Evolutionary conservation across 2,797 vertebrate genomes (phyloP), one percentile per base, ranked within the genome.

Genomic region (Pitangus sulphuratus): DNA sequence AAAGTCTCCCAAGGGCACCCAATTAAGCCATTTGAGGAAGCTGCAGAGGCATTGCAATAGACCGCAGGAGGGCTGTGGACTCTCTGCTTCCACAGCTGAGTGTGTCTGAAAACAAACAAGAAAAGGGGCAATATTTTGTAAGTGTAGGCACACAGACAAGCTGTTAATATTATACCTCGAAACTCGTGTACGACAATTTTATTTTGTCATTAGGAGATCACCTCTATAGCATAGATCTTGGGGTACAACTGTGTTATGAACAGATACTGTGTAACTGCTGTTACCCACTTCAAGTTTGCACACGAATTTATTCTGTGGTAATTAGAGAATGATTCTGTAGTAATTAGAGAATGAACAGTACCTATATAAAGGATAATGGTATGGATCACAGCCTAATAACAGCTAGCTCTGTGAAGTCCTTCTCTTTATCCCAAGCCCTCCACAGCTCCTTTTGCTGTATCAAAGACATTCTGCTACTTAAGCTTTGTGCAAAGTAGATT

Each of bases 21-120:
- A 66, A 92, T 89, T 62, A 92, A 93, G 47, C 51, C 47, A 25
- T 91, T 82, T 90, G 58, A 79, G 48, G 74, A 88, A 69, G 66
- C 88, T 21, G 24, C 44, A 15, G 11, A 77, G 62, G 39, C 0
- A 0, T 47, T 75, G 35, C 12, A 75, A 3, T 51, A 75, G 80
- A 58, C 53, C 66, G 58, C 53, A 50, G 77, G 37, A 51, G 62
- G 31, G 48, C 56, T 90, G 51, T 77, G 87, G 82, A 19, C 47
- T 90, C 42, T 31, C 0, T 58, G 31, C 40, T 95, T 83, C 51
- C n/a, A 11, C 45, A 64, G 40, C 56, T 33, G 45, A 31, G 35
- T 30, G 25, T 84, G 45, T 81, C 74, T 80, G 74, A 72, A 91
- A 92, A 61, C 57, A 61, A 66, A 18, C 7, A 53, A 66, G 42